phyloP scores from a whole-genome alignment of 2,113 vertebrate genomes.

The Mesocricetus auratus region DNA sequence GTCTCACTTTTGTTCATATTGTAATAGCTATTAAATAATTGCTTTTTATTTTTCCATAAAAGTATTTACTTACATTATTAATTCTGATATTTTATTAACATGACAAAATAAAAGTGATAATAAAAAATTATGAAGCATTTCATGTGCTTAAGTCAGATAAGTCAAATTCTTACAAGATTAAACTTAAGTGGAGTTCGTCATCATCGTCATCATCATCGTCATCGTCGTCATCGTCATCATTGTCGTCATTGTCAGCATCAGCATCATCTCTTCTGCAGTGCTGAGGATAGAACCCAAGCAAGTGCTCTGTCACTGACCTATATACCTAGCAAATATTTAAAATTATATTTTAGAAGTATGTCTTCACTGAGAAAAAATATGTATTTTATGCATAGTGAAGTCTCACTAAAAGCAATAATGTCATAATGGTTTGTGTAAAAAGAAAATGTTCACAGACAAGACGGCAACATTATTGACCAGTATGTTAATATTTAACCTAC shows the following conservation, averaged over 20 bases:
- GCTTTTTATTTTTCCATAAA: neutral
- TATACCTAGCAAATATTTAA: slow-evolving; percentile 17
- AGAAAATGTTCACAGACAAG: slow-evolving; percentile 59
- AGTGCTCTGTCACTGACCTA: neutral
- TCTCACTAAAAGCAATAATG: slow-evolving; percentile 48
- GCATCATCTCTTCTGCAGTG: neutral
- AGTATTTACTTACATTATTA: slow-evolving; percentile 48
- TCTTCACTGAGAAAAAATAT: slow-evolving; percentile 52
- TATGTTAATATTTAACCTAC: slow-evolving; percentile 36
- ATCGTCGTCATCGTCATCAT: neutral
- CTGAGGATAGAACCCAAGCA: neutral
- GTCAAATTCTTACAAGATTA: slow-evolving; percentile 60
- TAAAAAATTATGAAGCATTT: slow-evolving; percentile 26
- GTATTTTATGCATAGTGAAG: slow-evolving; percentile 15
- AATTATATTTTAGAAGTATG: slow-evolving; percentile 16
- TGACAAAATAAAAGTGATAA: slow-evolving; percentile 38
- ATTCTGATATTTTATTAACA: slow-evolving; percentile 51
- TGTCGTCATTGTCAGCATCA: neutral
- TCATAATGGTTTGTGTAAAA: slow-evolving; percentile 47
- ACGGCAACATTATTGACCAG: slow-evolving; percentile 14
- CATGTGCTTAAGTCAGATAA: neutral
- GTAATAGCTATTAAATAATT: slow-evolving; percentile 11
- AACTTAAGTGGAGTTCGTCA: slow-evolving; percentile 17
- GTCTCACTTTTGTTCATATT: slow-evolving; percentile 49
- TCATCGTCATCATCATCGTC: neutral